Conservation (phyloP, 2,888 invertebrate species). For the Eupithecia pulchellata region DNA sequence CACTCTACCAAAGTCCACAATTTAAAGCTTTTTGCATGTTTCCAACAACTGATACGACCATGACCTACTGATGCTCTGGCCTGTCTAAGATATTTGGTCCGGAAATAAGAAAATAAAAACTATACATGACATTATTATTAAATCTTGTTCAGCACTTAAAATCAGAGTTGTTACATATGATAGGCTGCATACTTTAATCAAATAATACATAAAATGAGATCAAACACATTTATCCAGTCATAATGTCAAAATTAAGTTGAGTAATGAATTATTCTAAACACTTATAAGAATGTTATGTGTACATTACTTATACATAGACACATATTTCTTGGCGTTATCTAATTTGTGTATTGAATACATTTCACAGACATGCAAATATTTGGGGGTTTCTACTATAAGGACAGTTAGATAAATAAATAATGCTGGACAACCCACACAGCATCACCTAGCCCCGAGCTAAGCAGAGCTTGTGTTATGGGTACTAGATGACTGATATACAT, state of each 20-base stretch:
- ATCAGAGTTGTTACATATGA: constrained; percentile 24
- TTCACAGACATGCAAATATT: constrained; percentile 37
- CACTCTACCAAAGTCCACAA: constrained; percentile 72
- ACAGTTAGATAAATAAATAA: no score
- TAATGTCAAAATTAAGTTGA: constrained; percentile 61
- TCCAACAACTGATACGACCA: constrained; percentile 62
- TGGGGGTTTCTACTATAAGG: constrained; percentile 18
- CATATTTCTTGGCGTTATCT: constrained; percentile 31
- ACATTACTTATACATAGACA: constrained; percentile 32
- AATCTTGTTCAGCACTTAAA: constrained; percentile 41
- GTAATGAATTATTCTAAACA: constrained; percentile 58
- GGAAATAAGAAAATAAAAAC: constrained; percentile 46
- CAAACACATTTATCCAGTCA: constrained; percentile 72
- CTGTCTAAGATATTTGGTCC: constrained; percentile 72
- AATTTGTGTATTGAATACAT: constrained; percentile 43
- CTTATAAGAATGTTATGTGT: constrained; percentile 41
- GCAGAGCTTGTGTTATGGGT: no score
- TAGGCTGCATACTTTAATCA: constrained; percentile 48
- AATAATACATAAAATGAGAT: constrained; percentile 80
- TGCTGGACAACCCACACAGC: no score
- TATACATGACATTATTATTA: constrained; percentile 41
- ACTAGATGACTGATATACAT: no score
- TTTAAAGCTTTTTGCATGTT: constrained; percentile 78
- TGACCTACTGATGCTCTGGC: constrained; percentile 61
- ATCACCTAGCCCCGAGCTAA: no score